These are phyloP conservation scores for Pipistrellus nathusii DNA, from an alignment of 2,797 vertebrate species.

Conservation along the genomic window DNA sequence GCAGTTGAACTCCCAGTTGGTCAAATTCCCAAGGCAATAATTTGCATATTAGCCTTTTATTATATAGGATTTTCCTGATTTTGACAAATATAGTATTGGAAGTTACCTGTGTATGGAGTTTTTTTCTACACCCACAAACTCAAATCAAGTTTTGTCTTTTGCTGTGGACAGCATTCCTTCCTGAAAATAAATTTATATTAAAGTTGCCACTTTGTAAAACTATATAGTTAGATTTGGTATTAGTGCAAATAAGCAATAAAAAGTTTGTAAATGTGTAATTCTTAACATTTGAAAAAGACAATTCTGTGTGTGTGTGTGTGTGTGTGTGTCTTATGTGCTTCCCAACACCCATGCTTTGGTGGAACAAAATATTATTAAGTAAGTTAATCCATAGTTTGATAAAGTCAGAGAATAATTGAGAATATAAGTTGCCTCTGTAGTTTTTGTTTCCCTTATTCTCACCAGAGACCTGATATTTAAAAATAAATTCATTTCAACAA, in stretches of 20 bases:
- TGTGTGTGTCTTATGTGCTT: fast-evolving
- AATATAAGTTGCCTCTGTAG: background rate
- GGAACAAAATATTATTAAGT: background rate
- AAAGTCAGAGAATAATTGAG: background rate
- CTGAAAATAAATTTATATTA: background rate
- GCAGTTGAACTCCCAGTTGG: no score
- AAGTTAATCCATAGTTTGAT: constrained; percentile 15
- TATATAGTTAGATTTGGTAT: background rate
- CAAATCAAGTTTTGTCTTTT: constrained; percentile 38
- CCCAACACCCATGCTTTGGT: background rate
- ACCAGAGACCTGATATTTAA: background rate
- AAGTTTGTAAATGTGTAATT: constrained; percentile 17
- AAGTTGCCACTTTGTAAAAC: background rate
- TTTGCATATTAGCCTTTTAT: no score
- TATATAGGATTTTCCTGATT: constrained; percentile 47
- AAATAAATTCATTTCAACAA: background rate
- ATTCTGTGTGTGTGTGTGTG: background rate
- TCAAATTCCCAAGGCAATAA: no score
- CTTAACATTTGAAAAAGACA: constrained; percentile 33
- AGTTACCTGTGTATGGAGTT: background rate
- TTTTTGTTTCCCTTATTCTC: constrained; percentile 26
- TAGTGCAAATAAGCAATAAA: background rate
- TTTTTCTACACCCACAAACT: constrained; percentile 23
- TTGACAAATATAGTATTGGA: background rate
- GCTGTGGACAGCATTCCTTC: background rate